Evolutionary conservation across 2,797 vertebrate genomes (phyloP).

Genomic region (Amblyopsis hoosieri): DNA sequence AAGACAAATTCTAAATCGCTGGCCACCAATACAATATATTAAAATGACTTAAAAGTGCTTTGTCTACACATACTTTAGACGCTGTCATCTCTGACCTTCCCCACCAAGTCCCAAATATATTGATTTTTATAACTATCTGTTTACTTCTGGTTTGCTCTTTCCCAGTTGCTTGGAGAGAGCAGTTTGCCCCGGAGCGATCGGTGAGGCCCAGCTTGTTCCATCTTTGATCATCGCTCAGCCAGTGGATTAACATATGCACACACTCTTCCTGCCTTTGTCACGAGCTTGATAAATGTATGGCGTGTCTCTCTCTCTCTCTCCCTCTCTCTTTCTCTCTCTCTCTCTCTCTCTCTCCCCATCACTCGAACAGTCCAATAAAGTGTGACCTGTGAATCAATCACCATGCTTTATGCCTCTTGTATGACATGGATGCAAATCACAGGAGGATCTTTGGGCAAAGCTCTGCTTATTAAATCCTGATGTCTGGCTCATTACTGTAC

Average conservation of each 20-base stretch:
- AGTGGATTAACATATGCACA: constrained; percentile 83
- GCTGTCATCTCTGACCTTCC: constrained; percentile 62
- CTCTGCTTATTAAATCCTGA: constrained; percentile 74
- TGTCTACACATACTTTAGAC: constrained; percentile 38
- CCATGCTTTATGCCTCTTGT: constrained; percentile 68
- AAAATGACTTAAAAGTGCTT: background rate
- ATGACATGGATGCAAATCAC: constrained; percentile 75
- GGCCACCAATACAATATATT: no score
- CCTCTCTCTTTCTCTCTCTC: constrained; percentile 22
- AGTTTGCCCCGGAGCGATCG: constrained; percentile 85
- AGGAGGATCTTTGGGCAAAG: constrained; percentile 71
- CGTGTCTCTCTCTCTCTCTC: constrained; percentile 55
- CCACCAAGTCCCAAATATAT: constrained; percentile 60
- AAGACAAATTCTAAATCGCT: no score
- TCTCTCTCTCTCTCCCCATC: constrained; percentile 1
- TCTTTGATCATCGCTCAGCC: constrained; percentile 87
- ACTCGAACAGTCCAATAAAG: constrained; percentile 45
- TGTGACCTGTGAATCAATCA: constrained; percentile 72
- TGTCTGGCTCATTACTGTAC: constrained; percentile 63
- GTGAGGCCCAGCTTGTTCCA: constrained; percentile 83
- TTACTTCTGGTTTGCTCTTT: constrained; percentile 74
- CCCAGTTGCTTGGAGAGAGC: constrained; percentile 75
- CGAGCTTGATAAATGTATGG: constrained; percentile 77
- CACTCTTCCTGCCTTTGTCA: constrained; percentile 82
- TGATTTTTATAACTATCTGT: constrained; percentile 80